Percentiles rank a stretch among this genome's conserved stretches.
phyloP scores from a whole-genome alignment of 2,797 vertebrate genomes.

The Mormyrops boulengeri region DNA sequence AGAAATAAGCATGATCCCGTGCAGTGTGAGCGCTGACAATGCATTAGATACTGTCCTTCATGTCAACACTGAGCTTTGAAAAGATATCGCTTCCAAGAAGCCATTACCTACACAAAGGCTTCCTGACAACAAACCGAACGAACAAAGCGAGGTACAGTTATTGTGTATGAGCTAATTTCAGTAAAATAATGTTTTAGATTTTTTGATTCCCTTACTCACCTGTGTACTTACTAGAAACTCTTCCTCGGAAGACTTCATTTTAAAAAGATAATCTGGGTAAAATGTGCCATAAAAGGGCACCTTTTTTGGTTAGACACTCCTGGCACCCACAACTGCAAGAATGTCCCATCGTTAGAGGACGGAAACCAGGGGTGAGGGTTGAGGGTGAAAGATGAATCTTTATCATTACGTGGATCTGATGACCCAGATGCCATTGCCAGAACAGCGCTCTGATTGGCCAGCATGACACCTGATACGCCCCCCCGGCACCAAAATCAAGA shows the following conservation, averaged over 20 bases:
- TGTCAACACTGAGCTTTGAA: neutral
- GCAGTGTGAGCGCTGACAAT: neutral
- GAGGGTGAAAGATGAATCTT: neutral
- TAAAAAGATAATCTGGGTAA: neutral
- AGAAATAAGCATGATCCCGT: neutral
- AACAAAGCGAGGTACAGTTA: neutral
- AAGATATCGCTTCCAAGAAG: neutral
- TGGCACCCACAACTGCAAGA: neutral
- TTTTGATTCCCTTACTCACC: neutral
- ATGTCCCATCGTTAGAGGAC: neutral
- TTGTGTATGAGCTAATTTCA: neutral
- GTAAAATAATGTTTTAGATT: neutral
- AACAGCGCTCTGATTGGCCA: neutral
- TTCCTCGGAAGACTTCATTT: neutral
- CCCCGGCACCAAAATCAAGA: neutral
- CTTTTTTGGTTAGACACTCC: neutral
- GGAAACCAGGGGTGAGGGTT: neutral
- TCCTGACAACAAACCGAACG: neutral
- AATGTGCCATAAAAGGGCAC: neutral
- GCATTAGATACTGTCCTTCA: neutral
- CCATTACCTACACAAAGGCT: neutral
- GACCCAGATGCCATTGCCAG: neutral
- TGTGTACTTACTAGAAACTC: neutral
- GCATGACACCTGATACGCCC: neutral
- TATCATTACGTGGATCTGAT: neutral